Base-by-base conservation (phyloP, 2,797 vertebrate species). In the Pangasius djambal region DNA sequence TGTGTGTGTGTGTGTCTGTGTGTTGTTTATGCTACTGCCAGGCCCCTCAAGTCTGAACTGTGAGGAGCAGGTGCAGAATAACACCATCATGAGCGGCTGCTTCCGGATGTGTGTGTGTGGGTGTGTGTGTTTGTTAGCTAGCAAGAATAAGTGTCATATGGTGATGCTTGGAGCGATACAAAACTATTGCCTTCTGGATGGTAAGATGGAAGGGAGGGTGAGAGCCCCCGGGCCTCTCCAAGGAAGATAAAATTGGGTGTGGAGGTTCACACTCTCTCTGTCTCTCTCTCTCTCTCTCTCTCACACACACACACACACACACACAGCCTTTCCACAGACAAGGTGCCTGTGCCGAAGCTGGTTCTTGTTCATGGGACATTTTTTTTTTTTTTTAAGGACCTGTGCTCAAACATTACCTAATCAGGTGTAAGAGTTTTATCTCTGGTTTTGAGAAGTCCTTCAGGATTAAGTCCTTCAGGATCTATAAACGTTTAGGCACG, bases 51-150 rank as follows among this genome's bases (percentile, higher is more conserved):
- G 90, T 85, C 86, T 89, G 91, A 91, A 92, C 91, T 91, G 90
- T 87, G 91, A 92, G 88, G 90, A 92, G 92, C 92, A 92, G 92
- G 92, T 92, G 92, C 90, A 90, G 90, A 86, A 87, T 85, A 89
- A 89, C 87, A 89, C 87, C 89, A 90, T 86, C 91, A 89, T 48
- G 86, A 88, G 87, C 86, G 89, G 90, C 88, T 89, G 91, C 92
- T 89, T 92, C 78, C 79, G 85, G 25, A 83, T 79, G 90, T 90
- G 89, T 89, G 90, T 91, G 72, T 88, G 90, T 88, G 89, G 81
- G 90, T 89, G 90, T 89, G 89, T 87, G 75, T 86, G 90, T 90
- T 22, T 86, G 84, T 86, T 69, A 57, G 89, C 67, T 85, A 89
- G 90, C 90, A 86, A 8, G 89, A 92, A 86, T 89, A 90, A 88